These are phyloP conservation scores for Tetrax tetrax DNA, from an alignment of 2,113 vertebrate genomes.

Conservation along the genomic window DNA sequence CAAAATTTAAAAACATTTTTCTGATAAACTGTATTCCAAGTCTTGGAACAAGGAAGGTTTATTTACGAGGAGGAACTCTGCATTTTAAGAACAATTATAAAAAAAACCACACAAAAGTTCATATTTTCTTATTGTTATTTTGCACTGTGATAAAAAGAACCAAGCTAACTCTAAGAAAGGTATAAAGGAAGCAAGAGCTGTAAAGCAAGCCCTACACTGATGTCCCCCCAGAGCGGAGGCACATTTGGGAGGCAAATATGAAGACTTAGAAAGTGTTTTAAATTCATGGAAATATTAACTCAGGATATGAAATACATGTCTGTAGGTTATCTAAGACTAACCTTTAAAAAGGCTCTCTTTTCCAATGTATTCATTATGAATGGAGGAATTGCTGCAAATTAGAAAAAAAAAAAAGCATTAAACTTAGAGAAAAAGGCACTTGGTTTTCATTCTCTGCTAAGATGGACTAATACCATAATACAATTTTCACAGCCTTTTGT, in stretches of 20 bases:
- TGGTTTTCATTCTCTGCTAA: neutral
- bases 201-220: neutral
- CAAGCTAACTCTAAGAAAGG: neutral
- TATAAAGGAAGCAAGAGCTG: neutral
- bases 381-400: slow-evolving; percentile 88
- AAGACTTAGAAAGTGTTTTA: neutral
- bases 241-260: neutral
- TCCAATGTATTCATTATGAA: slow-evolving; percentile 98
- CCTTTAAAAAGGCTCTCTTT: slow-evolving; percentile 96
- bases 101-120: neutral
- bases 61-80: neutral
- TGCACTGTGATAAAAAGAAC: neutral
- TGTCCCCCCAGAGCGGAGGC: neutral
- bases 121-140: neutral
- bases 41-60: neutral
- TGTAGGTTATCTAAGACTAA: slow-evolving; percentile 59
- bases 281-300: neutral
- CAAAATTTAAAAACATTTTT: neutral
- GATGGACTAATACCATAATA: neutral
- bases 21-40: neutral
- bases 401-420: neutral
- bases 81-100: neutral
- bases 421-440: neutral
- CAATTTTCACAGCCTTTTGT: neutral
- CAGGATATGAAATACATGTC: neutral